Base-by-base conservation (phyloP, 2,113 vertebrate genomes). In the Trochalopteron elliotii region DNA sequence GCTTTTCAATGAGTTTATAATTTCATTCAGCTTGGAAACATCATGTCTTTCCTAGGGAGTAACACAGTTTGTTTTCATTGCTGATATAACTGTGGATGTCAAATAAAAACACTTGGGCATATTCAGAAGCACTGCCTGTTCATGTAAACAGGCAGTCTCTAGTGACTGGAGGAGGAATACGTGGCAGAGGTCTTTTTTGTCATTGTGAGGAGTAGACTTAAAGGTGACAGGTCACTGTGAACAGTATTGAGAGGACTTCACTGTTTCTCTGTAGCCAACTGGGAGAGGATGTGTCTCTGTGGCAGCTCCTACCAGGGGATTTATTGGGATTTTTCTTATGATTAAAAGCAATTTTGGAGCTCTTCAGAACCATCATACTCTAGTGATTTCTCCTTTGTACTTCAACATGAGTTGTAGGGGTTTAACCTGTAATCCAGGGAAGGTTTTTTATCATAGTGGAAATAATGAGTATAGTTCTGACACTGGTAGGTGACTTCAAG, bases 11-110 rank as follows among this genome's bases (percentile, higher is more conserved):
- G 50, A 87, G 53, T 91, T 83, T 28, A 40, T 80, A 4, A 57
- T 87, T 93, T 57, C 57, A 83, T 95, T 83, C 74, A 76, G 20
- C 40, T 84, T 84, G n/a, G 60, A 91, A 96, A 71, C 33, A 1
- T 67, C 17, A 15, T 65, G 50, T 69, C 22, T 94, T 87, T 89
- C 49, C 31, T 67, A 40, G 33, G 42, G 49, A 85, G 53, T 39
- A 89, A 28, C 28, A 42, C 28, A 22, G 50, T 69, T 90, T 72
- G 35, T 93, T 90, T 94, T 89, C 57, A 24, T 86, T 87, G 49
- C 65, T 94, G 8, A 10, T 91, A 49, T 72, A 49, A 57, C n/a
- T 79, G 70, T 3, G 2, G 78, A 50, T 76, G 50, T 83, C 70
- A 80, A 76, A 85, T 87, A 56, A 91, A 93, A 89, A 82, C 56